Evolutionary conservation across 2,888 invertebrate species (phyloP).

Genomic region (Nebria salina): DNA sequence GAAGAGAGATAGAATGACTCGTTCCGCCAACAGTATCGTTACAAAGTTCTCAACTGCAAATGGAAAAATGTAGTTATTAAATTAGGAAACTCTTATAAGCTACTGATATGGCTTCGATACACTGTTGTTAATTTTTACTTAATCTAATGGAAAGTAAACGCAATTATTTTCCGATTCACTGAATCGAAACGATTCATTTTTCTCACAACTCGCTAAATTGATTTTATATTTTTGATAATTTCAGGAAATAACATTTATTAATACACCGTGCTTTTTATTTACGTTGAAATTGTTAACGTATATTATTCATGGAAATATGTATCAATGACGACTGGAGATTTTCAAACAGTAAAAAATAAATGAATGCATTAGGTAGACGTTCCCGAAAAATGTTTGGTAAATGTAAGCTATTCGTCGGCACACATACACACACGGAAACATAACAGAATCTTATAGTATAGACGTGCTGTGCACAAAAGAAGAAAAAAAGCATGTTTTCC

Average conservation of each 20-base stretch:
- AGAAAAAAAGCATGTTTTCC: not conserved
- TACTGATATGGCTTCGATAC: too few relatives aligned
- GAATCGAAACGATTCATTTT: too few relatives aligned
- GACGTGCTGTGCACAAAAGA: not conserved
- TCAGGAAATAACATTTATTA: too few relatives aligned
- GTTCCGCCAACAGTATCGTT: slow-evolving; percentile 9
- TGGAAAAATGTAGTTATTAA: slow-evolving; percentile 46
- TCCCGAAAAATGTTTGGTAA: not conserved
- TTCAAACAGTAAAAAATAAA: not conserved
- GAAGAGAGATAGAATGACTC: slow-evolving; percentile 15
- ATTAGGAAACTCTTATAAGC: slow-evolving; percentile 26
- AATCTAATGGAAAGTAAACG: too few relatives aligned
- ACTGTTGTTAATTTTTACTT: too few relatives aligned
- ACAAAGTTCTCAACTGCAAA: slow-evolving; percentile 38
- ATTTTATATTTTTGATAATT: too few relatives aligned
- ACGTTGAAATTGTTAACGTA: too few relatives aligned
- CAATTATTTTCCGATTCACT: too few relatives aligned
- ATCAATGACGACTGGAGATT: too few relatives aligned
- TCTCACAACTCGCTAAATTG: too few relatives aligned
- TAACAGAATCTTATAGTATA: not conserved
- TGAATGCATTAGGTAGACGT: not conserved
- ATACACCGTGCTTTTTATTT: too few relatives aligned
- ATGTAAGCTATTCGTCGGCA: not conserved
- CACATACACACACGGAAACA: not conserved
- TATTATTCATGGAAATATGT: too few relatives aligned